Base-by-base conservation (phyloP, 2,888 invertebrate species). In the Napeogenes sylphis region DNA sequence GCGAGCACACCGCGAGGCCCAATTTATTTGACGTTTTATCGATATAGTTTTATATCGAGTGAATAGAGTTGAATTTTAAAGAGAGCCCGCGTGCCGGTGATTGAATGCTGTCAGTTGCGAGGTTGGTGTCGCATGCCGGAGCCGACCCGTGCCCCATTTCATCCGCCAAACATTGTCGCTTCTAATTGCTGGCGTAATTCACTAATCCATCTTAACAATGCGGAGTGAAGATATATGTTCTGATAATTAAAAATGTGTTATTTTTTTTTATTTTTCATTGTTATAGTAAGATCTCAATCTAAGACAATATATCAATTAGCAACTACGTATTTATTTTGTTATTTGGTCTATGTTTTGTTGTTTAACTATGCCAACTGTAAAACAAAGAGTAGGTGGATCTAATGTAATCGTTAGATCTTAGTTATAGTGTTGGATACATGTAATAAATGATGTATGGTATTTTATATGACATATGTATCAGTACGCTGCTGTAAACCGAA, bases 121-220 rank as follows among this genome's bases (percentile, higher is more conserved):
- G 72, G 76, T 70, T 53, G 61, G 62, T 62, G 61, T 58, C 70
- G 67, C 70, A 71, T 73, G 64, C 73, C 73, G 56, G 58, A 66
- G 75, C 73, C 79, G 84, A 85, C 85, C 86, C 82, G 80, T 73
- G 82, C 77, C 79, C 81, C 72, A 77, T 69, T 75, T 76, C 79
- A 76, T 80, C 80, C 75, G 85, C 83, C 85, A 85, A 86, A 80
- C 82, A 81, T 82, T 80, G 76, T 78, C 82, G 80, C 83, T 76
- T 82, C 81, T 85, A 87, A 86, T 87, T 85, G 83, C 82, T 77
- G 72, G 72, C 75, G 75, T 84, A 84, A 82, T 85, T 86, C 75
- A 82, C 80, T 81, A 80, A 83, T 80, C 77, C 76, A 78, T 81
- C 77, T 69, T 51, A 51, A 51, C 51, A 51, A 51, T 51, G 51